Percentiles rank a stretch among this genome's conserved stretches.
These are phyloP conservation scores for Diplodus puntazzo DNA, from an alignment of 2,797 vertebrate species.

Conservation along the genomic window DNA sequence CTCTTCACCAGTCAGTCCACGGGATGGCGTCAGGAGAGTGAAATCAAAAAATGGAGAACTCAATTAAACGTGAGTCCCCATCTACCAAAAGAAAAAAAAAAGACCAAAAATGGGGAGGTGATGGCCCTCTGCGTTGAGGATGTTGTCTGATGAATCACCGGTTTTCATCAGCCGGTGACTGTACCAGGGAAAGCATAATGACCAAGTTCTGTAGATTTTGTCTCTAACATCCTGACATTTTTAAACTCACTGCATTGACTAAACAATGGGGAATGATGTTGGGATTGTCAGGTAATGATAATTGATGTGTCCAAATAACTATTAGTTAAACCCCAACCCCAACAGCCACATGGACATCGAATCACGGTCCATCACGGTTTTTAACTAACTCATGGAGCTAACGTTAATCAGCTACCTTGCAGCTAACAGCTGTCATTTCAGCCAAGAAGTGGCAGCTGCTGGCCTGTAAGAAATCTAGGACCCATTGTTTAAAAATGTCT, in stretches of 20 bases:
- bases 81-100: background rate
- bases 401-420: background rate
- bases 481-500: background rate
- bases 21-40: conserved; percentile 20
- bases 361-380: too few relatives aligned
- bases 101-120: background rate
- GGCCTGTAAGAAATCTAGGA: background rate
- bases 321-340: background rate
- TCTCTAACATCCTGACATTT: conserved; percentile 13
- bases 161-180: conserved; percentile 19
- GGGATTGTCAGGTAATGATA: conserved; percentile 8
- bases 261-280: background rate
- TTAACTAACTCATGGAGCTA: too few relatives aligned
- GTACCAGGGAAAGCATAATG: conserved; percentile 5
- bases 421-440: background rate
- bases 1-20: conserved; percentile 28
- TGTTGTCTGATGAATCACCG: conserved; percentile 8
- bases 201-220: too few relatives aligned
- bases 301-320: background rate
- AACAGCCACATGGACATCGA: too few relatives aligned
- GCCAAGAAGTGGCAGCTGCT: too few relatives aligned
- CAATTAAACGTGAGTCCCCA: background rate
- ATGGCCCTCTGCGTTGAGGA: background rate
- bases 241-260: conserved; percentile 20
- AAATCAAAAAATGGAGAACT: background rate